Evolutionary conservation across 64 coral and sea anemone genomes (phyloP).

Genomic region (Stichodactyla helianthus): DNA sequence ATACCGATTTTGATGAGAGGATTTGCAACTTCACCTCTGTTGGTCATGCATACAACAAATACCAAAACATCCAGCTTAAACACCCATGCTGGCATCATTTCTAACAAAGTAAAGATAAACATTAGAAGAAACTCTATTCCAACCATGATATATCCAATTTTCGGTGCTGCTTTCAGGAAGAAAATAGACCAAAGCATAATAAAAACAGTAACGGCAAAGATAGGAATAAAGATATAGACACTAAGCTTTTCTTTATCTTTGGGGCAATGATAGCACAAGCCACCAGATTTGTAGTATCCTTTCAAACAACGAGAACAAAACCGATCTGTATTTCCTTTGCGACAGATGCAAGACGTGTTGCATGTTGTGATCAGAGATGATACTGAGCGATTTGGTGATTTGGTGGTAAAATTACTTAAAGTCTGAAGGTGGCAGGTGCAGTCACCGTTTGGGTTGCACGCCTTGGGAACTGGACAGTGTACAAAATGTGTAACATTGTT

Average conservation of each 20-base stretch:
- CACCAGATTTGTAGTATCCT: constrained; percentile 41
- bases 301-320: constrained; percentile 45
- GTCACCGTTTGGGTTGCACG: constrained; percentile 22
- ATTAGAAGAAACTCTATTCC: constrained; percentile 16
- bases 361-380: constrained; percentile 36
- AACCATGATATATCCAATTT: constrained; percentile 18
- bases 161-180: not conserved
- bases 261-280: constrained; percentile 18
- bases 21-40: constrained; percentile 5
- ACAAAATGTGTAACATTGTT: constrained; percentile 27
- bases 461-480: constrained; percentile 27
- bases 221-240: constrained; percentile 29
- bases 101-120: constrained; percentile 27
- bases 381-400: not conserved
- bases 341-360: constrained; percentile 27
- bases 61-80: constrained; percentile 23
- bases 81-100: too few relatives aligned
- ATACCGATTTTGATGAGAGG: constrained; percentile 51
- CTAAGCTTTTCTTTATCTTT: constrained; percentile 12
- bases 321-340: constrained; percentile 31
- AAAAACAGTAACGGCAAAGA: constrained; percentile 23
- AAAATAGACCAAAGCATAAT: constrained; percentile 23
- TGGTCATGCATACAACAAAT: too few relatives aligned
- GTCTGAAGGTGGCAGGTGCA: constrained; percentile 22
- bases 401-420: not conserved